Evolutionary conservation across 2,113 vertebrate genomes (phyloP).

Genomic region (Coturnix japonica): DNA sequence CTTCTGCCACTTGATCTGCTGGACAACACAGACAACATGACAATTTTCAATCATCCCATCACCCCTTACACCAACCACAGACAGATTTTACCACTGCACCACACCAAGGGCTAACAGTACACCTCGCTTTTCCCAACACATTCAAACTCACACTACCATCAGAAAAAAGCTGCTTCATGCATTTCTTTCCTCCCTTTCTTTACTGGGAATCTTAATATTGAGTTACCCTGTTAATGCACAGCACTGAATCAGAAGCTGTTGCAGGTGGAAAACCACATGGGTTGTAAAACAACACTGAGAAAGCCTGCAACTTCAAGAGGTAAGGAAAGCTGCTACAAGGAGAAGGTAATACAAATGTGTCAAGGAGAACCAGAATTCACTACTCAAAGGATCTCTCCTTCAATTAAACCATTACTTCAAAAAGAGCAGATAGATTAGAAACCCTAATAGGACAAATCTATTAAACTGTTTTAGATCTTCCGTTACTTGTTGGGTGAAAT

Average conservation of each 20-base stretch:
- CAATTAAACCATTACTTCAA: not conserved
- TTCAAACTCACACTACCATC: not conserved
- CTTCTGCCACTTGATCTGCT: not conserved
- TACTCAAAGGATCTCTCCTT: not conserved
- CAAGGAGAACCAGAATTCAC: slow-evolving; percentile 24
- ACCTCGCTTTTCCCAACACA: not conserved
- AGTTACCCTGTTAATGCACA: not conserved
- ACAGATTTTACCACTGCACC: not conserved
- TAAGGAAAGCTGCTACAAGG: not conserved
- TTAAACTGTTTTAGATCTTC: not conserved
- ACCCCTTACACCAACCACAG: fast-evolving
- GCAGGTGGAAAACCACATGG: fast-evolving
- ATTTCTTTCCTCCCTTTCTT: not conserved
- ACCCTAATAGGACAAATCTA: not conserved
- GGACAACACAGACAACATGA: not conserved
- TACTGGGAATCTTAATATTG: not conserved
- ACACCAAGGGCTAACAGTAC: fast-evolving
- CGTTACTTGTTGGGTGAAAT: not conserved
- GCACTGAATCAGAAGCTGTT: not conserved
- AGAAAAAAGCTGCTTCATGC: not conserved
- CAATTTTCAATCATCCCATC: fast-evolving
- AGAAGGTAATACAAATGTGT: slow-evolving; percentile 3
- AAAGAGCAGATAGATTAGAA: not conserved
- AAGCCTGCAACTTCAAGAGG: not conserved
- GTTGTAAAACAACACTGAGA: not conserved